Conservation (phyloP, 2,113 vertebrate genomes). For the Caranx ignobilis region DNA sequence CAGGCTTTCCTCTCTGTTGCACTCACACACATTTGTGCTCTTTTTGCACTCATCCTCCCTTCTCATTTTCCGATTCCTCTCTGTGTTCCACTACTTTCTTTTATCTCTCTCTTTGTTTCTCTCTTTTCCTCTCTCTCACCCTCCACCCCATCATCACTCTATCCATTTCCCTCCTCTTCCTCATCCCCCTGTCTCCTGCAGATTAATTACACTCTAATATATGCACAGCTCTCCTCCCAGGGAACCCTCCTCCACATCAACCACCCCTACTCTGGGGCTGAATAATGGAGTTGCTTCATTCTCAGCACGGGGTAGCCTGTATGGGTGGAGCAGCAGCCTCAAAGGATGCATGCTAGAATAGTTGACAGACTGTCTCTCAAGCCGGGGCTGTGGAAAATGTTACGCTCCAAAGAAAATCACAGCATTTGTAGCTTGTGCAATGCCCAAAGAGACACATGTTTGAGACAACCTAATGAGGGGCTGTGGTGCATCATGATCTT, state of each 20-base stretch:
- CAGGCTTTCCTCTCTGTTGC: conserved; percentile 46
- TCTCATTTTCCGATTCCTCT: conserved; percentile 15
- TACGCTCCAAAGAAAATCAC: neutral
- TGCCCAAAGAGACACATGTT: neutral
- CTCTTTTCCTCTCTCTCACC: neutral
- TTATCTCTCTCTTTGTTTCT: conserved; percentile 37
- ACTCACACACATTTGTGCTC: conserved; percentile 2
- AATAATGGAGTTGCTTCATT: conserved; percentile 48
- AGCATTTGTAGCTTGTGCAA: neutral
- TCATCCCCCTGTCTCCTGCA: conserved; percentile 54
- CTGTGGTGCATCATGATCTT: neutral
- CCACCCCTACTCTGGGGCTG: conserved; percentile 33
- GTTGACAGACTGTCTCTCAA: conserved; percentile 39
- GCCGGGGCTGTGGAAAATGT: conserved; percentile 16
- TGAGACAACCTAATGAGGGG: neutral
- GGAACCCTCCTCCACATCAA: conserved; percentile 48
- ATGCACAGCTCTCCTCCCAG: conserved; percentile 62
- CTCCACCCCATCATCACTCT: neutral
- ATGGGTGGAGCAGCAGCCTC: conserved; percentile 54
- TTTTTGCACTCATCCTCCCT: neutral
- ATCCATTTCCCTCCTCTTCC: neutral
- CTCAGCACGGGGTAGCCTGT: conserved; percentile 53
- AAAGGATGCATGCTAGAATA: conserved; percentile 18
- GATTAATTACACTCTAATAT: conserved; percentile 70
- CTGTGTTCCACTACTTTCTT: conserved; percentile 41